These are phyloP conservation scores for western clawed frog (Xenopus tropicalis) DNA, from an alignment of 2,113 vertebrate species.

Conservation along the genomic window UCB_Xtro_10.0 CM004445.2:134111001-134111500, in stretches of 20 bases:
- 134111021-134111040: conserved; percentile 71
- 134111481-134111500: too few relatives aligned
- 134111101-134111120: conserved; percentile 48
- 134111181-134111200: conserved; percentile 86
- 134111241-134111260: background rate
- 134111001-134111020: conserved; percentile 85
- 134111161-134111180: conserved; percentile 71
- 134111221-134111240: background rate
- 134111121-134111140: conserved; percentile 65
- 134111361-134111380: too few relatives aligned
- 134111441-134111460: too few relatives aligned
- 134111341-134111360: too few relatives aligned
- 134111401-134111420: too few relatives aligned
- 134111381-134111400: too few relatives aligned
- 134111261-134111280: too few relatives aligned
- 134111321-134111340: too few relatives aligned
- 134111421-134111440: too few relatives aligned
- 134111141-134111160: conserved; percentile 52
- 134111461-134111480: too few relatives aligned
- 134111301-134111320: too few relatives aligned
- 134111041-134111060: conserved; percentile 56
- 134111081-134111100: conserved; percentile 24
- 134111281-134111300: too few relatives aligned
- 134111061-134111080: conserved; percentile 42
- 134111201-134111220: conserved; percentile 64